These are phyloP conservation scores for Phania funesta DNA, from an alignment of 2,888 invertebrate species.

Conservation along the genomic window DNA sequence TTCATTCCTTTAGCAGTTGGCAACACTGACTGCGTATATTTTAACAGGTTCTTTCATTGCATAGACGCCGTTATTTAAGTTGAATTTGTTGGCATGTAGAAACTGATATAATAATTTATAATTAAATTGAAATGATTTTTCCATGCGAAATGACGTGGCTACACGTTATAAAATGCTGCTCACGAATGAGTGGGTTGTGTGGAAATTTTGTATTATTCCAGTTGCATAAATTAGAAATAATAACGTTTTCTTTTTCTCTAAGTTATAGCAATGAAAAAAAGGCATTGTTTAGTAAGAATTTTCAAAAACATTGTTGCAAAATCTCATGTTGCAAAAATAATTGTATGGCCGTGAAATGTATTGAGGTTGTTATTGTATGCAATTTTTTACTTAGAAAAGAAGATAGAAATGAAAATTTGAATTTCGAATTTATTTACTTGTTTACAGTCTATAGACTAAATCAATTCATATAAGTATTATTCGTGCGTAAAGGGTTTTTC, in stretches of 20 bases:
- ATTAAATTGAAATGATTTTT: conserved; percentile 61
- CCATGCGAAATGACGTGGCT: conserved; percentile 17
- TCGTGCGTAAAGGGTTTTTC: no score
- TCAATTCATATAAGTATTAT: no score
- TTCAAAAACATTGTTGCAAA: conserved; percentile 25
- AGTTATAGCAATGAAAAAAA: conserved; percentile 4
- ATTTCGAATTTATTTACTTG: background rate
- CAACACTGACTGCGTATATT: conserved; percentile 8
- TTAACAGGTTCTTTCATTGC: conserved; percentile 45
- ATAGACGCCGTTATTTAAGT: background rate
- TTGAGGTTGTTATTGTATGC: background rate
- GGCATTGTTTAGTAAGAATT: background rate
- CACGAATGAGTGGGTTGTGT: conserved; percentile 36
- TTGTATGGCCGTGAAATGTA: conserved; percentile 22
- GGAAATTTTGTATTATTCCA: conserved; percentile 7
- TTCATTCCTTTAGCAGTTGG: no score
- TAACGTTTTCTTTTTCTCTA: background rate
- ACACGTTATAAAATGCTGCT: conserved; percentile 12
- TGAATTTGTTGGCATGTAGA: background rate
- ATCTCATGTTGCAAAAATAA: conserved; percentile 2
- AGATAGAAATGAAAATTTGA: background rate
- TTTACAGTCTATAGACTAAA: no score
- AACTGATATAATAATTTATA: conserved; percentile 63
- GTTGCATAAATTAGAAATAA: conserved; percentile 44
- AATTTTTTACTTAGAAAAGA: background rate